Conservation (phyloP, 2,888 invertebrate genomes). For the Drosophila niveifrons region DNA sequence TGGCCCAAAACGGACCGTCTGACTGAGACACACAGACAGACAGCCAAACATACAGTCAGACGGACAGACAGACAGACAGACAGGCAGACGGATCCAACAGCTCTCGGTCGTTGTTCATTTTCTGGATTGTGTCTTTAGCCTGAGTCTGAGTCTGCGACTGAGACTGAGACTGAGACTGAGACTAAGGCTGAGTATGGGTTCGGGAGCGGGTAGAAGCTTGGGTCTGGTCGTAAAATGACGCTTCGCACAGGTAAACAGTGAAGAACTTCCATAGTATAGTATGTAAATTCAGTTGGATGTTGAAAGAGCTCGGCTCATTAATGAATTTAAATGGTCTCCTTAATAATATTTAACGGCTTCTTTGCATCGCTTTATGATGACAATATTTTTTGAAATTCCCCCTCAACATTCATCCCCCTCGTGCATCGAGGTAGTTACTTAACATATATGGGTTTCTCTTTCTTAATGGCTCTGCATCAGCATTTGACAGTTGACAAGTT, state of each 20-base stretch:
- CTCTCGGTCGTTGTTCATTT: slow-evolving; percentile 77
- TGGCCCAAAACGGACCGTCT: slow-evolving; percentile 19
- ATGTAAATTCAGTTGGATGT: slow-evolving; percentile 43
- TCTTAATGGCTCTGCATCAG: slow-evolving; percentile 79
- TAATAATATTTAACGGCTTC: slow-evolving; percentile 85
- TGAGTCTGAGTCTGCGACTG: slow-evolving; percentile 1
- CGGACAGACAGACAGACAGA: slow-evolving; percentile 21
- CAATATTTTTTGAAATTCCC: slow-evolving; percentile 79
- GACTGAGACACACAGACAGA: slow-evolving; percentile 22
- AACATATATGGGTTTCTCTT: slow-evolving; percentile 67
- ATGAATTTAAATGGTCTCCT: slow-evolving; percentile 85
- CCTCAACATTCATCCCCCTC: neutral
- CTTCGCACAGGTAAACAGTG: slow-evolving; percentile 58
- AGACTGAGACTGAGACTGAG: neutral
- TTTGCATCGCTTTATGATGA: slow-evolving; percentile 84
- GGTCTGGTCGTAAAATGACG: slow-evolving; percentile 51
- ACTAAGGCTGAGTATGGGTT: neutral
- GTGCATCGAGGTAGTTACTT: slow-evolving; percentile 40
- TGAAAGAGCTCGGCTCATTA: slow-evolving; percentile 81
- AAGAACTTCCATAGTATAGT: slow-evolving; percentile 47
- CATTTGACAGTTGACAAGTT: slow-evolving; percentile 82
- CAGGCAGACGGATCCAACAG: slow-evolving; percentile 7
- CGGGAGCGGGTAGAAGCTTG: neutral
- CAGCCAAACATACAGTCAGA: slow-evolving; percentile 4
- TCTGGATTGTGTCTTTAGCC: slow-evolving; percentile 28